phyloP scores from a whole-genome alignment of 2,797 vertebrate genomes.

The Gymnopithys bicolor region DNA sequence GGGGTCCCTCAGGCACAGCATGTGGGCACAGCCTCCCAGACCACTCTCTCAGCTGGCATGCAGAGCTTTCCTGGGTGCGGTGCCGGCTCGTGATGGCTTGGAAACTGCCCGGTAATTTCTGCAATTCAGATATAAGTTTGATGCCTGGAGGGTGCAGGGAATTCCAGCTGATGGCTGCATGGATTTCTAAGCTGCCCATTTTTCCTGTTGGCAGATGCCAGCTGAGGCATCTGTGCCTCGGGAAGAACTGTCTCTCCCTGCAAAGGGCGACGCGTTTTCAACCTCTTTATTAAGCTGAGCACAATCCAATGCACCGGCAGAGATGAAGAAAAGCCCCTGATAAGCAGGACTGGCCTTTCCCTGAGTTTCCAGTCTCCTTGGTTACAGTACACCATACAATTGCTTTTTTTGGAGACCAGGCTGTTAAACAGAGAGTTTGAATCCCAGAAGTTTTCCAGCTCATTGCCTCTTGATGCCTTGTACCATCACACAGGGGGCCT shows the following conservation, averaged over 20 bases:
- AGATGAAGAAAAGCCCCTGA: neutral
- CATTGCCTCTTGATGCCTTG: neutral
- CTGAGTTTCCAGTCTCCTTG: constrained; percentile 1
- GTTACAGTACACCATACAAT: neutral
- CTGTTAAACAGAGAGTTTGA: neutral
- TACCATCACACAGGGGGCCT: fast-evolving
- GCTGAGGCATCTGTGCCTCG: neutral
- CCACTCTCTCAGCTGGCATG: neutral
- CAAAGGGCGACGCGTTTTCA: neutral
- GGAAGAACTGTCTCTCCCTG: neutral
- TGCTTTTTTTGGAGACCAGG: neutral
- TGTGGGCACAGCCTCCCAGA: neutral
- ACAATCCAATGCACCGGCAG: neutral
- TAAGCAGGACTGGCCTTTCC: neutral
- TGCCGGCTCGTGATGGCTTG: neutral
- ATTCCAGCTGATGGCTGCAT: neutral
- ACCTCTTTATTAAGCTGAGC: neutral
- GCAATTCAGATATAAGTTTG: neutral
- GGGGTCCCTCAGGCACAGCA: neutral
- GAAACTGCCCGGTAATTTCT: neutral
- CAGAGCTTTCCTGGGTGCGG: fast-evolving
- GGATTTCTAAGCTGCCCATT: neutral
- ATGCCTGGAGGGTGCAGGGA: neutral
- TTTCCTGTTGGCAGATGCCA: neutral
- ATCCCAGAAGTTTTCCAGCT: neutral